These are phyloP conservation scores for Eupithecia centaureata DNA, from an alignment of 2,888 invertebrate genomes.

Conservation along the genomic window DNA sequence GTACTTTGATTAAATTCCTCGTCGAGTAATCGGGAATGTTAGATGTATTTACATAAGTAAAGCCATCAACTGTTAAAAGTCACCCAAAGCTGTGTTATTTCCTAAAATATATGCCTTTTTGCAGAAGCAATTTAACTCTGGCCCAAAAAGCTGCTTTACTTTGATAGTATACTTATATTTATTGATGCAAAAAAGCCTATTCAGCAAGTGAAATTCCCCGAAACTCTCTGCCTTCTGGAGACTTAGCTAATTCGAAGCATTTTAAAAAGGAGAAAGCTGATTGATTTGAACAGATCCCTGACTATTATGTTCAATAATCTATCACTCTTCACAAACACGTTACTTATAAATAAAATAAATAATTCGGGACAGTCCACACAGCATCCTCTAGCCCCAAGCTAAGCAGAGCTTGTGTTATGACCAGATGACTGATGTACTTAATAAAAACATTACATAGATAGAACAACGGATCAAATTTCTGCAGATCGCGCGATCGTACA, in stretches of 20 bases:
- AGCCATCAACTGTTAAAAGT: slow-evolving; percentile 27
- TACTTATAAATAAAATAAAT: too few species aligned
- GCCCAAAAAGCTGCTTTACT: not conserved
- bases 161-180: not conserved
- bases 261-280: not conserved
- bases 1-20: slow-evolving; percentile 42
- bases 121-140: not conserved
- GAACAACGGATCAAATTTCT: too few species aligned
- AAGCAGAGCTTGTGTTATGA: too few species aligned
- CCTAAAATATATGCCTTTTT: not conserved
- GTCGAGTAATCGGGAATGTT: slow-evolving; percentile 32
- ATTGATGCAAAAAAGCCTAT: not conserved
- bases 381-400: too few species aligned
- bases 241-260: not conserved
- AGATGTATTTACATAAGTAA: slow-evolving; percentile 32
- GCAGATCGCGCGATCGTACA: too few species aligned
- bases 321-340: not conserved
- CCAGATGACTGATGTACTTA: too few species aligned
- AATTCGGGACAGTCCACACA: too few species aligned
- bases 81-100: not conserved
- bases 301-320: not conserved
- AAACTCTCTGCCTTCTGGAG: not conserved
- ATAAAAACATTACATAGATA: too few species aligned
- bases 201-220: not conserved
- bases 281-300: not conserved